These are phyloP conservation scores for Orthosia incerta DNA, from an alignment of 2,888 invertebrate species.

Conservation along the genomic window DNA sequence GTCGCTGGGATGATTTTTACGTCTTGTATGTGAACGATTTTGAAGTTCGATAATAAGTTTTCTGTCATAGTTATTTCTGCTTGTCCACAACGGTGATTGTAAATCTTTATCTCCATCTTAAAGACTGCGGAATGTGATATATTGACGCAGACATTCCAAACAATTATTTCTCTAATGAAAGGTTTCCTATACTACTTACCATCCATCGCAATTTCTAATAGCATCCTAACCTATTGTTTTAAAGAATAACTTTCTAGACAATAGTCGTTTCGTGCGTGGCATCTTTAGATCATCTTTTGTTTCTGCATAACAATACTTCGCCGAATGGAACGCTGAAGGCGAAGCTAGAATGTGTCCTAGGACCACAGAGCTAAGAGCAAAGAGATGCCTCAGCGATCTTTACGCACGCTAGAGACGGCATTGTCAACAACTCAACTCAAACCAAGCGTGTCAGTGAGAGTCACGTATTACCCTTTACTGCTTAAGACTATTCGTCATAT, in stretches of 20 bases:
- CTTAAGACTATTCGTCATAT: too few species aligned
- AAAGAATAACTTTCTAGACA: slow-evolving; percentile 66
- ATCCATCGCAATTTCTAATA: slow-evolving; percentile 41
- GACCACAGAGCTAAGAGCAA: neutral
- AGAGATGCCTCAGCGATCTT: neutral
- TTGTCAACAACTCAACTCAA: slow-evolving; percentile 3
- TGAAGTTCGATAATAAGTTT: too few species aligned
- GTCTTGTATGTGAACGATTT: too few species aligned
- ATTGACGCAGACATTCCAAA: neutral
- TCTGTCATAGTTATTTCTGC: too few species aligned
- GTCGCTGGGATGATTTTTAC: too few species aligned
- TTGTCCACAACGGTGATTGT: too few species aligned
- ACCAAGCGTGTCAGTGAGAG: too few species aligned
- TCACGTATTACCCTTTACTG: too few species aligned
- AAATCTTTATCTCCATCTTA: too few species aligned
- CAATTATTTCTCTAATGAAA: slow-evolving; percentile 17
- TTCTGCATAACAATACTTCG: slow-evolving; percentile 60
- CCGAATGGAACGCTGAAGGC: slow-evolving; percentile 26
- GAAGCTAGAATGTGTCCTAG: slow-evolving; percentile 35
- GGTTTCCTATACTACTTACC: slow-evolving; percentile 3
- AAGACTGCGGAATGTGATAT: too few species aligned
- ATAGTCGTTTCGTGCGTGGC: slow-evolving; percentile 57
- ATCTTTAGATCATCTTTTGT: slow-evolving; percentile 67
- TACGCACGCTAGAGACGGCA: neutral
- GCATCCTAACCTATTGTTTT: slow-evolving; percentile 58